phyloP scores from a whole-genome alignment of 2,888 invertebrate genomes.

The Diaprepes abbreviatus region DNA sequence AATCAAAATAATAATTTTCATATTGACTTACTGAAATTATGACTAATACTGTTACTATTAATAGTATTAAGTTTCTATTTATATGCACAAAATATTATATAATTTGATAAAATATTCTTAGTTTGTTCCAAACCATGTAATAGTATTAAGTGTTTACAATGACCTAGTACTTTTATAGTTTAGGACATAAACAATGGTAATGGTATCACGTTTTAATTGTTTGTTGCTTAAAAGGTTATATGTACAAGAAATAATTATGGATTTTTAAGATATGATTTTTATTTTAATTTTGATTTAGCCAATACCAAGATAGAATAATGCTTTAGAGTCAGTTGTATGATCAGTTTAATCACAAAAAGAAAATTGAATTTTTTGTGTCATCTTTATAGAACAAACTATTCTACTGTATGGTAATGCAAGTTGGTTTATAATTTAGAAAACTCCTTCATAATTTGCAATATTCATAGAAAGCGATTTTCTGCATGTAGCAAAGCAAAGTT shows the following conservation, averaged over 20 bases:
- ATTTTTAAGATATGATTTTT: too few species aligned
- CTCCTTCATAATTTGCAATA: too few species aligned
- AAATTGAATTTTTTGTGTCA: too few species aligned
- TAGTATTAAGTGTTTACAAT: not conserved
- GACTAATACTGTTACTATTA: not conserved
- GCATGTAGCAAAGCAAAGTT: too few species aligned
- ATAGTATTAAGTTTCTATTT: not conserved
- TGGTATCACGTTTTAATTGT: constrained; percentile 16
- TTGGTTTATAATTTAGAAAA: too few species aligned
- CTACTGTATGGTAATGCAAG: too few species aligned
- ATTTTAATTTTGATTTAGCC: too few species aligned
- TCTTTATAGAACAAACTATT: too few species aligned
- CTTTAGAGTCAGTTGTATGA: too few species aligned
- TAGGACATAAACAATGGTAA: not conserved
- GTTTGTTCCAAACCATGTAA: not conserved
- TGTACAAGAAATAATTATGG: not conserved
- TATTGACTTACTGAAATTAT: not conserved
- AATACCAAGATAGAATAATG: too few species aligned
- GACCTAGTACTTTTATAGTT: not conserved
- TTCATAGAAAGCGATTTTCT: too few species aligned
- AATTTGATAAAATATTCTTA: constrained; percentile 5
- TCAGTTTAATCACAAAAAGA: too few species aligned
- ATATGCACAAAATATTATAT: not conserved
- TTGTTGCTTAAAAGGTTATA: constrained; percentile 8
- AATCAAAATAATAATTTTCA: constrained; percentile 4